phyloP scores from a whole-genome alignment of 1,140 invertebrate species.

The Drosophila tsacasi region DNA sequence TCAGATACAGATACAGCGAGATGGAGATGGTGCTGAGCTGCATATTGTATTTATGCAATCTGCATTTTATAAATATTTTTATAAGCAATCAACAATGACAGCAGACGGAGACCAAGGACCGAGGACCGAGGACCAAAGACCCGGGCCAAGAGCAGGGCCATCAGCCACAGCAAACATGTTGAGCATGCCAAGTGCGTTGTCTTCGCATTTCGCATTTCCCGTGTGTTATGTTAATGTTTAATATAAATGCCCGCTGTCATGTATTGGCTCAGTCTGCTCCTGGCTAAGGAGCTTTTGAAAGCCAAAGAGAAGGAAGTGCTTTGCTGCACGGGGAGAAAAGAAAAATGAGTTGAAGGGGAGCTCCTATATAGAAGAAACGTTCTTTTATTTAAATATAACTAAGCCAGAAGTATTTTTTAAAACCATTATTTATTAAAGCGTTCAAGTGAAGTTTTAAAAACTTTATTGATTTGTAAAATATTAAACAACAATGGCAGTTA shows the following conservation, averaged over 20 bases:
- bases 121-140: conserved; percentile 1
- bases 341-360: not conserved
- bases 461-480: not conserved
- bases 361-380: not conserved
- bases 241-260: conserved; percentile 78
- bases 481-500: not conserved
- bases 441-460: not conserved
- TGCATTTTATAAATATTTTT: conserved; percentile 83
- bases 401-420: too few relatives aligned
- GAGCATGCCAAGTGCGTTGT: conserved; percentile 69
- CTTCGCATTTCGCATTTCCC: conserved; percentile 37
- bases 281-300: conserved; percentile 39
- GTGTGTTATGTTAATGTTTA: conserved; percentile 77
- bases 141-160: conserved; percentile 4
- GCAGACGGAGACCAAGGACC: conserved; percentile 16
- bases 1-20: conserved; percentile 12
- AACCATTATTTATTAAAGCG: not conserved
- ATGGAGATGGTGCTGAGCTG: conserved; percentile 24
- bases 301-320: conserved; percentile 26
- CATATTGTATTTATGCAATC: conserved; percentile 72
- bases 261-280: conserved; percentile 63
- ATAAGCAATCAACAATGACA: conserved; percentile 75
- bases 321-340: conserved; percentile 19
- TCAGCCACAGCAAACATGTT: conserved; percentile 58
- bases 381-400: not conserved